A percentile compares a stretch with the other conserved stretches of the same genome.
These are phyloP conservation scores for Henricia sp. DNA, from an alignment of 53 echinoderm and acorn worm species.

Conservation along the genomic window DNA sequence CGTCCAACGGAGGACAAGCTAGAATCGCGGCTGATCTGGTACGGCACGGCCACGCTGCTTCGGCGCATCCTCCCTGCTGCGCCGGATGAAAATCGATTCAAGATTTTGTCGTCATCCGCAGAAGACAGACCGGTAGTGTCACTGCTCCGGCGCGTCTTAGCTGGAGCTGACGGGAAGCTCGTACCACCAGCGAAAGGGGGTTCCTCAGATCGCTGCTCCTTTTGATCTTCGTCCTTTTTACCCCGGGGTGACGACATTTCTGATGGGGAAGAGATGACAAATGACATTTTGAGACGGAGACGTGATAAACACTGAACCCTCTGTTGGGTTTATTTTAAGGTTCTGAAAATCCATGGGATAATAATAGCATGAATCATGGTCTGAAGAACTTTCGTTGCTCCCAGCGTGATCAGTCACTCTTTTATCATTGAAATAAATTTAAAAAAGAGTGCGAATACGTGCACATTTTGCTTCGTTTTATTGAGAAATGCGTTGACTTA, in stretches of 20 bases:
- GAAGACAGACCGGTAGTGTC: conserved; percentile 11
- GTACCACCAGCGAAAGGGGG: not conserved
- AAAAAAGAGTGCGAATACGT: no score
- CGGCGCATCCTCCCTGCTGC: conserved; percentile 21
- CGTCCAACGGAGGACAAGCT: conserved; percentile 79
- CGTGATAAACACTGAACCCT: no score
- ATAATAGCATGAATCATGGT: no score
- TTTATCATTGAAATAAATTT: no score
- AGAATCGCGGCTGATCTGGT: conserved; percentile 58
- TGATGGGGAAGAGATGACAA: conserved; percentile 8
- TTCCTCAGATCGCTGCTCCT: conserved; percentile 9
- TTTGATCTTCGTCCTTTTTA: conserved; percentile 21
- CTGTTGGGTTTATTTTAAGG: no score
- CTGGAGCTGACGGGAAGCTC: conserved; percentile 2
- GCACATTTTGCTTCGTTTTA: no score
- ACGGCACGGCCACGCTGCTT: conserved; percentile 51
- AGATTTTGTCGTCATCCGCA: not conserved
- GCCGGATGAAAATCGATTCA: not conserved
- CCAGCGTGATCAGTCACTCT: no score
- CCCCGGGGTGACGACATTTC: not conserved
- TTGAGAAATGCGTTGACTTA: not conserved
- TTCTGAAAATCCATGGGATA: no score
- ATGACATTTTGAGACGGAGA: not conserved
- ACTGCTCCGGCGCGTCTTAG: not conserved
- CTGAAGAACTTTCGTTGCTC: no score